Evolutionary conservation across 1,140 invertebrate species (phyloP).

Genomic region (Aphaenogaster floridana): DNA sequence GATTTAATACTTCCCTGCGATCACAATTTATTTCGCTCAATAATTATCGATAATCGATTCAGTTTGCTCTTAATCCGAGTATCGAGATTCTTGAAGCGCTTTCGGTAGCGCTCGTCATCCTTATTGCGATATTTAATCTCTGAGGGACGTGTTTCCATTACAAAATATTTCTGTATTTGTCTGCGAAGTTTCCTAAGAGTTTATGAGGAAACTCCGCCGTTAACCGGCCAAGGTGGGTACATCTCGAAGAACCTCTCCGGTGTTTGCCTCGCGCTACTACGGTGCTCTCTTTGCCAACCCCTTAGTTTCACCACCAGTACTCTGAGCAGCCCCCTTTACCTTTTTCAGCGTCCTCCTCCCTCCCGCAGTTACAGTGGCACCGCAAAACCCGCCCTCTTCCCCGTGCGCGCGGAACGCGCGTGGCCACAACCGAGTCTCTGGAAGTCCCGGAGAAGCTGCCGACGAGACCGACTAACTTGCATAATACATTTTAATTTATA

Average conservation of each 20-base stretch:
- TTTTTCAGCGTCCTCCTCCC: slow-evolving; percentile 63
- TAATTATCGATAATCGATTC: slow-evolving; percentile 34
- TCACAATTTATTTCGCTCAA: slow-evolving; percentile 12
- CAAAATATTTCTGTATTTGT: slow-evolving; percentile 85
- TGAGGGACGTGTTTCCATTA: slow-evolving; percentile 81
- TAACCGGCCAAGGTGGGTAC: slow-evolving; percentile 67
- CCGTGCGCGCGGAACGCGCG: slow-evolving; percentile 49
- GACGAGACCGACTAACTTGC: slow-evolving; percentile 73
- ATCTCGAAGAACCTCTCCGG: slow-evolving; percentile 70
- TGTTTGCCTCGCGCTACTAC: slow-evolving; percentile 72
- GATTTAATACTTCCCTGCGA: neutral
- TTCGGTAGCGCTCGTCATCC: slow-evolving; percentile 59
- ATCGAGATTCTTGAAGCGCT: slow-evolving; percentile 38
- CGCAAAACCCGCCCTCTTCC: slow-evolving; percentile 59
- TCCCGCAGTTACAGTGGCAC: slow-evolving; percentile 49
- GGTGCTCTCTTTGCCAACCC: slow-evolving; percentile 61
- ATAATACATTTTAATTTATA: slow-evolving; percentile 78
- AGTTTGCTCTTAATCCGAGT: slow-evolving; percentile 32
- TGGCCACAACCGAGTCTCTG: slow-evolving; percentile 59
- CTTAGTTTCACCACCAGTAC: slow-evolving; percentile 55
- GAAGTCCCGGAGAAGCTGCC: slow-evolving; percentile 67
- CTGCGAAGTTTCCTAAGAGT: slow-evolving; percentile 83
- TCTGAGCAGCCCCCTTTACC: slow-evolving; percentile 40
- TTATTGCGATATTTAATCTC: slow-evolving; percentile 83
- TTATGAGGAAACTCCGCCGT: slow-evolving; percentile 80